Evolutionary conservation across 2,113 vertebrate species (phyloP).

Genomic region (Oenanthe melanoleuca): DNA sequence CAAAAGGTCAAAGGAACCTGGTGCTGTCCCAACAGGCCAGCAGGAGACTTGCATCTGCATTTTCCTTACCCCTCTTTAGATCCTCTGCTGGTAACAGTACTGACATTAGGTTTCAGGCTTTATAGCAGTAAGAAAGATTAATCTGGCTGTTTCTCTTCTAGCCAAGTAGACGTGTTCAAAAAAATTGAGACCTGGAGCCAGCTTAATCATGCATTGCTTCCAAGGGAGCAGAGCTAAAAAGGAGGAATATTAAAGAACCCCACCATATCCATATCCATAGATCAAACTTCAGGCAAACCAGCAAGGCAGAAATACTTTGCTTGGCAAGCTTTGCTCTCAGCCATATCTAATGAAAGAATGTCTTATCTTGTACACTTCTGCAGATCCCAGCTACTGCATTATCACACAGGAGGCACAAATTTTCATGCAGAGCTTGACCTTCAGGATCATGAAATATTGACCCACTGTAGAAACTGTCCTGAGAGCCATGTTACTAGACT

Average conservation of each 20-base stretch:
- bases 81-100: neutral
- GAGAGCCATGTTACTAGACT: neutral
- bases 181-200: neutral
- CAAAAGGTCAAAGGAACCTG: neutral
- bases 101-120: neutral
- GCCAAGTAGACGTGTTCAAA: neutral
- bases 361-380: neutral
- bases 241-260: neutral
- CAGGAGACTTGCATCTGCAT: neutral
- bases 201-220: rapidly evolving
- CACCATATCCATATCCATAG: neutral
- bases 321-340: neutral
- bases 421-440: neutral
- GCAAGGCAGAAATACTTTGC: neutral
- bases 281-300: neutral
- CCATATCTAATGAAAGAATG: neutral
- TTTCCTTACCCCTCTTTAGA: neutral
- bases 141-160: neutral
- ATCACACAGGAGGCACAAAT: neutral
- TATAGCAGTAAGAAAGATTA: neutral
- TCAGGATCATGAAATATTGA: neutral
- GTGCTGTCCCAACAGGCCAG: neutral
- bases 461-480: neutral
- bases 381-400: neutral
- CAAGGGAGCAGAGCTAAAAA: neutral